A percentile compares a stretch with the other conserved stretches of the same genome.
These are phyloP conservation scores for Callocephalon fimbriatum DNA, from an alignment of 2,113 vertebrate genomes.

Conservation along the genomic window DNA sequence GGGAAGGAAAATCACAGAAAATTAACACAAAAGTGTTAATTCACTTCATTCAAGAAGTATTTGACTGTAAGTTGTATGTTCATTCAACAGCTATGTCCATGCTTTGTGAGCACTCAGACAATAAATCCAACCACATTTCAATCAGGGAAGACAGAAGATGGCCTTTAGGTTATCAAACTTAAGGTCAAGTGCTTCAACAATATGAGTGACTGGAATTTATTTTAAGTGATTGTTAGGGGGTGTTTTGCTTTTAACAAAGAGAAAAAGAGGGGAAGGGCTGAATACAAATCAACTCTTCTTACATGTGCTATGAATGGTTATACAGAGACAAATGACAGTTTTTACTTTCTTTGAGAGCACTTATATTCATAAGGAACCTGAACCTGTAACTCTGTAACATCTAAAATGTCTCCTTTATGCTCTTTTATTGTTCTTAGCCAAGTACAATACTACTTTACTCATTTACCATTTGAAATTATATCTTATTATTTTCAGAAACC, in stretches of 20 bases:
- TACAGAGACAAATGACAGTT: background rate
- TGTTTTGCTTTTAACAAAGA: background rate
- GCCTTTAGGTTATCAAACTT: background rate
- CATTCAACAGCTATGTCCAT: background rate
- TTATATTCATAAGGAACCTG: background rate
- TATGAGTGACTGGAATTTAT: background rate
- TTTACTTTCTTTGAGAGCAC: background rate
- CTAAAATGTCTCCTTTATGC: background rate
- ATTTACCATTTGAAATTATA: background rate
- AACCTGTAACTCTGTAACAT: background rate
- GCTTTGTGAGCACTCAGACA: background rate
- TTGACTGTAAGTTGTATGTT: fast-evolving
- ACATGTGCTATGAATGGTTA: background rate
- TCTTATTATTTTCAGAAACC: background rate
- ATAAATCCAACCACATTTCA: background rate
- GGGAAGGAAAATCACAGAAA: background rate
- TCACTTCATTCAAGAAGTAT: background rate
- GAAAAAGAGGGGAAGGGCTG: background rate
- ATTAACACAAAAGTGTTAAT: background rate
- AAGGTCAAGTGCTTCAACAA: background rate
- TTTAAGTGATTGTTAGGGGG: background rate
- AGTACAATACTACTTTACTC: background rate
- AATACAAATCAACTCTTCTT: background rate
- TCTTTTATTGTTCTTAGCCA: background rate
- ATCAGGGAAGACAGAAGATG: background rate